Conservation (phyloP, 2,113 vertebrate genomes). For the Pantherophis guttatus region DNA sequence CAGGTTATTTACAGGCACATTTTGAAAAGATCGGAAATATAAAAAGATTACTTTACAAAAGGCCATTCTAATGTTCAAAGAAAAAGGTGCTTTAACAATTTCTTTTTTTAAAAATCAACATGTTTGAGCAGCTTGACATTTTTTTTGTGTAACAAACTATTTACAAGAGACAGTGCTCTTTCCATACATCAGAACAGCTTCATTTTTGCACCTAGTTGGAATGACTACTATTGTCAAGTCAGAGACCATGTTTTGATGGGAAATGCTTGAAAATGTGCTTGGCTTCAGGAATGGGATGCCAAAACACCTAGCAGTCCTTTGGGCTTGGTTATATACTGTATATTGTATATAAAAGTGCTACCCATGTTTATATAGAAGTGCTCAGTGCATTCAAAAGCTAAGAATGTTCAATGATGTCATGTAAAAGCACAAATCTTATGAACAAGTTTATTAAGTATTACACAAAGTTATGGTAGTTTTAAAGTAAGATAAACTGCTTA, state of each 20-base stretch:
- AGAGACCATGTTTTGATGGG: background rate
- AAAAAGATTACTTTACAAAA: background rate
- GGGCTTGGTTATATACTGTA: background rate
- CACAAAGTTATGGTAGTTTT: background rate
- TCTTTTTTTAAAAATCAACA: background rate
- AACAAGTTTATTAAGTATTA: background rate
- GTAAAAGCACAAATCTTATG: background rate
- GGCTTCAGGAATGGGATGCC: background rate
- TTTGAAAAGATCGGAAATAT: background rate
- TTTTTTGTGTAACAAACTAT: conserved; percentile 25
- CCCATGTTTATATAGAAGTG: background rate
- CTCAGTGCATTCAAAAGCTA: background rate
- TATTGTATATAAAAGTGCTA: background rate
- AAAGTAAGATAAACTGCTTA: background rate
- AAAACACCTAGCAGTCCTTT: background rate
- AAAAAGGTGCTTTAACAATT: background rate
- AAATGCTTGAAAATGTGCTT: background rate
- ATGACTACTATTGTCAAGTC: background rate
- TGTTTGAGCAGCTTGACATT: accelerated
- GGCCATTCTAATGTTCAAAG: background rate
- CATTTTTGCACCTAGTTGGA: background rate
- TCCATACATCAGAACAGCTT: background rate
- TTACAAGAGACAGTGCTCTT: conserved; percentile 20
- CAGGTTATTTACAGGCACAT: background rate
- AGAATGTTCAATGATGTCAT: background rate